These are phyloP conservation scores for Protosalanx chinensis DNA, from an alignment of 2,797 vertebrate species.

Conservation along the genomic window DNA sequence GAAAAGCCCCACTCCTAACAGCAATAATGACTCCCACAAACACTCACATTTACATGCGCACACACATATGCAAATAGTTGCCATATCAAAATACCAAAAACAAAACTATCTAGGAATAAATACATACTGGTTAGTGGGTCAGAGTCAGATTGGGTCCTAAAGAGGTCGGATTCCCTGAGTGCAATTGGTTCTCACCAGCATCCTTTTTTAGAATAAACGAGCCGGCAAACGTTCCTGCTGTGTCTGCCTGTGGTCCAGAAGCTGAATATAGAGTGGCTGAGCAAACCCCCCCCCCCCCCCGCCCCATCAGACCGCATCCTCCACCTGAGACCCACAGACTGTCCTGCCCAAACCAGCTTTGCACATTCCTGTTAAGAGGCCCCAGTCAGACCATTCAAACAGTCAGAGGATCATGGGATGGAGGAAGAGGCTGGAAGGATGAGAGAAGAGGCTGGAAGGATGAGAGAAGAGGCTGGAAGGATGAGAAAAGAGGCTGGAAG, in stretches of 20 bases:
- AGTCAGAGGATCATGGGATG: conserved; percentile 1
- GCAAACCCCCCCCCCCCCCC: conserved; percentile 8
- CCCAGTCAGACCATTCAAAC: conserved; percentile 5
- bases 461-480: too few relatives aligned
- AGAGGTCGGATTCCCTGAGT: conserved; percentile 22
- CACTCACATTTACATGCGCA: conserved; percentile 22
- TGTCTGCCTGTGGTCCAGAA: conserved; percentile 23
- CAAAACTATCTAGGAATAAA: not conserved
- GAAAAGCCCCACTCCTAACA: not conserved
- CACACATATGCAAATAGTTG: conserved; percentile 25
- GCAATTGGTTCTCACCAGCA: conserved; percentile 7
- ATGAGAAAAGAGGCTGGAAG: too few relatives aligned
- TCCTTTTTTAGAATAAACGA: conserved; percentile 1
- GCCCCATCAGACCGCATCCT: conserved; percentile 27
- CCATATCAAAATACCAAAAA: conserved; percentile 1
- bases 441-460: too few relatives aligned
- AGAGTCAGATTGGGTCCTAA: conserved; percentile 34
- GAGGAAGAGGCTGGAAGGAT: too few relatives aligned
- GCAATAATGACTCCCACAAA: conserved; percentile 5
- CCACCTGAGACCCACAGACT: not conserved
- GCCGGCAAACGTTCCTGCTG: conserved; percentile 15
- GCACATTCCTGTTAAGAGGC: conserved; percentile 23
- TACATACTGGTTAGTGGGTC: conserved; percentile 21
- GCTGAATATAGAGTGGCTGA: conserved; percentile 37
- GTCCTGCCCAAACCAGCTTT: conserved; percentile 30